Evolutionary conservation across 1,140 invertebrate species (phyloP).

Genomic region (Aporrectodea caliginosa): DNA sequence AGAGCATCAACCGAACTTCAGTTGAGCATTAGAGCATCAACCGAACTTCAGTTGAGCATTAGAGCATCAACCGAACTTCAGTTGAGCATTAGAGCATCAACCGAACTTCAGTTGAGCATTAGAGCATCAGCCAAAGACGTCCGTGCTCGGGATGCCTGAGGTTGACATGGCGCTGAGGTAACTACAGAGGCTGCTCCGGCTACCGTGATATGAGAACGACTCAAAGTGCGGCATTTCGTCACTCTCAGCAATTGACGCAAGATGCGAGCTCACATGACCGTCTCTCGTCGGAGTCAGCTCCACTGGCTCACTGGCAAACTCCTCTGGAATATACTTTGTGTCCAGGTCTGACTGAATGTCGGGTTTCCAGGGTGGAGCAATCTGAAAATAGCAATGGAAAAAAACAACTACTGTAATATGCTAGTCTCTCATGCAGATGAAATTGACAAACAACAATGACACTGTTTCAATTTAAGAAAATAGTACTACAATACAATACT

Average conservation of each 20-base stretch:
- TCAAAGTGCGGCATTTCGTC: constrained; percentile 68
- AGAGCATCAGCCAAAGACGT: background rate
- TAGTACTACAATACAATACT: no score
- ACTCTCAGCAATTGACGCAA: constrained; percentile 34
- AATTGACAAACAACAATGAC: no score
- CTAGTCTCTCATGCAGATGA: no score
- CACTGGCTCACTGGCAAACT: constrained; percentile 49
- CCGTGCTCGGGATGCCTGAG: background rate
- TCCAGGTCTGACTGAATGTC: constrained; percentile 48
- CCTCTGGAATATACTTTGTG: constrained; percentile 54
- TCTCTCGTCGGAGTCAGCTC: constrained; percentile 42
- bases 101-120: no score
- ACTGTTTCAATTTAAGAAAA: no score
- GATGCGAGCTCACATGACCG: background rate
- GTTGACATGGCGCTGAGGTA: constrained; percentile 20
- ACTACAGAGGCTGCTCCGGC: constrained; percentile 40
- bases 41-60: no score
- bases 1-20: no score
- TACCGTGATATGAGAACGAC: constrained; percentile 71
- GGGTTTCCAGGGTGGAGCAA: constrained; percentile 52
- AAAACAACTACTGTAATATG: no score
- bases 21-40: no score
- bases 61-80: no score
- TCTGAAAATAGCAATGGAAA: constrained; percentile 34
- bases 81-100: no score